Conservation (phyloP, 2,113 vertebrate species). For the Platanista minor region DNA sequence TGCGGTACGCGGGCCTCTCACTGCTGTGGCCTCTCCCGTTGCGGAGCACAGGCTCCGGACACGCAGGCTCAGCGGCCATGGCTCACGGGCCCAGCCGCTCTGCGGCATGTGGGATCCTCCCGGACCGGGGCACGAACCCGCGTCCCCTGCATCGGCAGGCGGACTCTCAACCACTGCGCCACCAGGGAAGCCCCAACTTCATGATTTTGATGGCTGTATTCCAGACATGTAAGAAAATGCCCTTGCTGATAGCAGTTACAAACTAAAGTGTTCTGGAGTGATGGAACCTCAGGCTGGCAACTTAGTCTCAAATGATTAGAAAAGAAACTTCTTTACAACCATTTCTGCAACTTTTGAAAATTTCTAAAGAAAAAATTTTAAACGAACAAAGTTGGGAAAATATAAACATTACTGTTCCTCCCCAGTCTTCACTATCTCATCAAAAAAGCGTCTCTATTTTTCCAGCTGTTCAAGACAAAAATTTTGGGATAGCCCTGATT, state of each 20-base stretch:
- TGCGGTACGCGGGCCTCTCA: too few relatives aligned
- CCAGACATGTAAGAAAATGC: background rate
- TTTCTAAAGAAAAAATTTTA: background rate
- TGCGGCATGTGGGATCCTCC: too few relatives aligned
- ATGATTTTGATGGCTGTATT: background rate
- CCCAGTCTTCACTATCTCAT: background rate
- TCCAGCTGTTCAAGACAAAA: background rate
- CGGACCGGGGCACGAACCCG: too few relatives aligned
- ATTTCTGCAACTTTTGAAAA: background rate
- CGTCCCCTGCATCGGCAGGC: too few relatives aligned
- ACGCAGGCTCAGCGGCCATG: too few relatives aligned
- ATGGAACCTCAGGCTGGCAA: background rate
- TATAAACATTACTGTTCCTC: background rate
- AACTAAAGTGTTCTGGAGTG: background rate
- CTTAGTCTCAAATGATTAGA: background rate
- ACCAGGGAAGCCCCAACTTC: background rate
- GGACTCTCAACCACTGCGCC: too few relatives aligned
- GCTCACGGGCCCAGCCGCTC: too few relatives aligned
- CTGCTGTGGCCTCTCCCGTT: too few relatives aligned
- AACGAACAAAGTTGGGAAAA: background rate
- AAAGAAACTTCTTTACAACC: background rate
- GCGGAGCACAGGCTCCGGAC: too few relatives aligned
- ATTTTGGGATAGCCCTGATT: background rate
- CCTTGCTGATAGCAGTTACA: background rate
- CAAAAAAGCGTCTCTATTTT: background rate